Evolutionary conservation across 2,113 vertebrate species (phyloP).

Genomic region (Pteropus alecto): DNA sequence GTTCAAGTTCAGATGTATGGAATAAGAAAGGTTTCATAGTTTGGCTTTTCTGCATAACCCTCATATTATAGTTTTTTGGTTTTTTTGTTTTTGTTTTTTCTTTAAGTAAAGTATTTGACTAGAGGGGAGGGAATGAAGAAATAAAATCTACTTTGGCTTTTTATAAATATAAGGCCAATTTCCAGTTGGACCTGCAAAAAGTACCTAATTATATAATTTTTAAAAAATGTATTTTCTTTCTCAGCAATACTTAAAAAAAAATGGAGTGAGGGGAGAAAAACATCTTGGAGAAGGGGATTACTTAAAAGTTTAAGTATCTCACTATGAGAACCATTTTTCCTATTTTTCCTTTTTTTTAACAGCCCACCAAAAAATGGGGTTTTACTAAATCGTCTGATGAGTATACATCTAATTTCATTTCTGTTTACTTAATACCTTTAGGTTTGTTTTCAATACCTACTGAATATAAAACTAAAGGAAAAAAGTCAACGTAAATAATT

Average conservation of each 20-base stretch:
- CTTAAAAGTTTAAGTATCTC: constrained; percentile 1
- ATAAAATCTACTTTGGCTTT: neutral
- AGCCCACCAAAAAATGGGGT: neutral
- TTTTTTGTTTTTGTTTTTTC: neutral
- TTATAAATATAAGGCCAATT: constrained; percentile 26
- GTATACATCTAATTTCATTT: neutral
- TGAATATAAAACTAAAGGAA: constrained; percentile 30
- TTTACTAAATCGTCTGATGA: neutral
- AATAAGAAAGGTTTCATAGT: neutral
- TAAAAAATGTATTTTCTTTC: constrained; percentile 21
- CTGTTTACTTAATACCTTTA: neutral
- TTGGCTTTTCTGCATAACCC: neutral
- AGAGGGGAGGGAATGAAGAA: neutral
- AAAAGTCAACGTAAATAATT: neutral
- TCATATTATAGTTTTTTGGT: neutral
- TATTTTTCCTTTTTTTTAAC: neutral
- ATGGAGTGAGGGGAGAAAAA: neutral
- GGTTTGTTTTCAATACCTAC: constrained; percentile 13
- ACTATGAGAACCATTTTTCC: neutral
- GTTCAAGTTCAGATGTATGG: neutral
- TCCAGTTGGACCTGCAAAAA: neutral
- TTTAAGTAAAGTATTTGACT: neutral
- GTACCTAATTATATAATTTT: neutral
- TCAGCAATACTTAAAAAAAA: neutral
- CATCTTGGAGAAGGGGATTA: neutral